Evolutionary conservation across 2,797 vertebrate species (phyloP), one percentile per base, ranked within the genome.

Genomic region (Spea hammondii): DNA sequence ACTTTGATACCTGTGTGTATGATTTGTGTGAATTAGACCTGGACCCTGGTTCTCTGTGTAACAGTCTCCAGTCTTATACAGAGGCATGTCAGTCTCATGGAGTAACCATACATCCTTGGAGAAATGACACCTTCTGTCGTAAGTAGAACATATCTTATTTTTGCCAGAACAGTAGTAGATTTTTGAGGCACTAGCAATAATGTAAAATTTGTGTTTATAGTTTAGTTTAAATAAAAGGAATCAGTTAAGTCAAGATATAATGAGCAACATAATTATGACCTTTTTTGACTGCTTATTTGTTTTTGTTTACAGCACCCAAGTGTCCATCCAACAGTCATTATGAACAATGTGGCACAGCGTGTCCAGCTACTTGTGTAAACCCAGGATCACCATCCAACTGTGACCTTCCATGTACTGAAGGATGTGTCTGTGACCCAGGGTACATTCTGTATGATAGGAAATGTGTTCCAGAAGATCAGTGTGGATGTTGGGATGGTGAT

Each of bases 401-500:
- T 76, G 69, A 13, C 47, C 74, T 82, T 65, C 83, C 85, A 0
- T 88, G 88, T 0, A 13, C 79, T 49, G 88, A 88, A 68, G 83
- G 74, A 13, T 89, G 88, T 0, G 82, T 84, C 59, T 89, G 87
- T 0, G 32, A 88, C 82, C 80, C 83, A 0, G 87, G 87, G 5
- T 86, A 85, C 80, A 77, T 87, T 68, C 84, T 90, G 54, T 84
- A 88, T 84, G 64, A 83, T 0, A 82, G 84, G 17, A 76, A 7
- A 12, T 87, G 87, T 0, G 85, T 88, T 70, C 80, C 86, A 70
- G 82, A 83, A 76, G 7, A 78, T 14, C 83, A 84, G 75, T 89
- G 89, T 0, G 88, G 87, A 0, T 89, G 87, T 64, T 89, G 87
- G 87, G 80, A 86, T 74, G 80, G 91, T 75, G 94, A 92, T 65